phyloP scores from a whole-genome alignment of 2,797 vertebrate species.

The Erithacus rubecula region DNA sequence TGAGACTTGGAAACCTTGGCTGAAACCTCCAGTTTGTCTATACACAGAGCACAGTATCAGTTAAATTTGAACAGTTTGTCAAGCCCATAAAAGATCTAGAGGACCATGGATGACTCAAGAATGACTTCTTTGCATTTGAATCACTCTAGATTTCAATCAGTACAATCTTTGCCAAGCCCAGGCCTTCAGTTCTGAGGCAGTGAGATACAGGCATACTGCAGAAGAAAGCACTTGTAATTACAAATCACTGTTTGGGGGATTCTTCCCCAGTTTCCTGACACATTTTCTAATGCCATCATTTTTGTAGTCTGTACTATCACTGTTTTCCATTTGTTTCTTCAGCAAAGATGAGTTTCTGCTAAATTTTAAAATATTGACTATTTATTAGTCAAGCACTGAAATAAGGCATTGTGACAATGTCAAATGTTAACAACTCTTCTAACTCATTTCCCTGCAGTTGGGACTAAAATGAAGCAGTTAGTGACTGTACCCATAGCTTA shows the following conservation, averaged over 20 bases:
- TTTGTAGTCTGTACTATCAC: not conserved
- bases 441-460: not conserved
- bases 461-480: conserved; percentile 17
- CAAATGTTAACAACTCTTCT: not conserved
- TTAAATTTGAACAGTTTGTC: not conserved
- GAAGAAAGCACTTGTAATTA: not conserved
- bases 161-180: not conserved
- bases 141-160: not conserved
- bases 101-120: not conserved
- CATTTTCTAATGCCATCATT: not conserved
- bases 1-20: not conserved
- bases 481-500: not conserved
- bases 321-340: not conserved
- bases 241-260: not conserved
- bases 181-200: not conserved
- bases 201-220: not conserved
- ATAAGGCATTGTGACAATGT: not conserved
- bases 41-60: not conserved
- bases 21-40: not conserved
- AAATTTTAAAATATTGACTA: not conserved
- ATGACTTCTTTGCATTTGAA: not conserved
- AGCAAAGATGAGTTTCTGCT: not conserved
- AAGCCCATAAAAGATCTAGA: not conserved
- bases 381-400: not conserved
- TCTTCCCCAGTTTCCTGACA: not conserved